phyloP scores from a whole-genome alignment of 2,888 invertebrate species.

The Pomacea canaliculata region DNA sequence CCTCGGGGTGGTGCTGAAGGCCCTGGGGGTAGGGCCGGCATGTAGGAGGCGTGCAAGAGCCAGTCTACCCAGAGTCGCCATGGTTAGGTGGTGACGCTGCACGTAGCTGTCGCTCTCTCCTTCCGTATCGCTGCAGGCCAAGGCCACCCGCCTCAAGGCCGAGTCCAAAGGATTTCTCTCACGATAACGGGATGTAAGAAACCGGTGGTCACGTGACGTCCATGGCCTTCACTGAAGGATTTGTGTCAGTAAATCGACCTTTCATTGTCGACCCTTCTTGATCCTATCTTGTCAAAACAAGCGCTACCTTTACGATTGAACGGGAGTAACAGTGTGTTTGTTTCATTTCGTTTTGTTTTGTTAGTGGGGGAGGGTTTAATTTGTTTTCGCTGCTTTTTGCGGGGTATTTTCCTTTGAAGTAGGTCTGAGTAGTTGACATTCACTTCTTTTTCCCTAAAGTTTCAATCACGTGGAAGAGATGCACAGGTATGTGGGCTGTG shows the following conservation, averaged over 20 bases:
- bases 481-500: no score
- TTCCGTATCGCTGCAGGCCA: not conserved
- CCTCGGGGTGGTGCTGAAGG: not conserved
- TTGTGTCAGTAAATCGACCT: not conserved
- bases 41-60: not conserved
- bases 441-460: no score
- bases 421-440: no score
- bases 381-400: no score
- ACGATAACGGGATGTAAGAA: not conserved
- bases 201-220: not conserved
- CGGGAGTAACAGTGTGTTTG: no score
- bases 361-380: no score
- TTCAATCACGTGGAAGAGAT: no score
- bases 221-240: not conserved
- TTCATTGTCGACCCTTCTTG: no score
- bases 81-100: not conserved
- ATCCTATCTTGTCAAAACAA: no score
- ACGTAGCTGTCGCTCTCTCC: not conserved
- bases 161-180: not conserved
- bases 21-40: not conserved
- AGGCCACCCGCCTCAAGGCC: not conserved
- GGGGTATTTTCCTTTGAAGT: no score
- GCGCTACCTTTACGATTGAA: no score
- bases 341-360: not conserved
- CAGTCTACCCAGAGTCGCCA: slow-evolving; percentile 5